Conservation (phyloP, 2,113 vertebrate genomes). For the Scartelaos histophorus region DNA sequence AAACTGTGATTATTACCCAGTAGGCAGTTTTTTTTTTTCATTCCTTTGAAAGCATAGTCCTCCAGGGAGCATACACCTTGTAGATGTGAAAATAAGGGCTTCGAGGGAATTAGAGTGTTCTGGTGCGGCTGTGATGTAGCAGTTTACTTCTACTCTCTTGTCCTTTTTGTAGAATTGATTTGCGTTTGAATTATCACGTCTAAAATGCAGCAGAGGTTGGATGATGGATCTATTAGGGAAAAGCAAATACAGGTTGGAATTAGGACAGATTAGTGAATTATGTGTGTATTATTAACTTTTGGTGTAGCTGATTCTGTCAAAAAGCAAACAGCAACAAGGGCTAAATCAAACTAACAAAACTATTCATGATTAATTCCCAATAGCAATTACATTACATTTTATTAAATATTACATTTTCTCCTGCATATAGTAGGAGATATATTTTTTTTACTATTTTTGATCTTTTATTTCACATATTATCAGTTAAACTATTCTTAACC, state of each 20-base stretch:
- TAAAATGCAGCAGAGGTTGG: background rate
- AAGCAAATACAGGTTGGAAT: no score
- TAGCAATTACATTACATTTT: background rate
- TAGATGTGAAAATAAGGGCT: slow-evolving; percentile 10
- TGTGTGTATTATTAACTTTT: background rate
- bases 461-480: background rate
- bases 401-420: slow-evolving; percentile 5
- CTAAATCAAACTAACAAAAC: no score
- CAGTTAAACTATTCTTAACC: background rate
- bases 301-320: no score
- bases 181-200: background rate
- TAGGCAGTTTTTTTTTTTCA: slow-evolving; percentile 27
- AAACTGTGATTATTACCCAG: slow-evolving; percentile 66
- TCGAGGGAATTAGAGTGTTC: background rate
- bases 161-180: background rate
- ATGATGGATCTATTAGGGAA: no score
- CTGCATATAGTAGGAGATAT: background rate
- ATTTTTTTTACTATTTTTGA: no score
- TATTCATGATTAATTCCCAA: no score
- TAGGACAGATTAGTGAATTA: background rate
- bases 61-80: slow-evolving; percentile 25
- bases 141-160: background rate
- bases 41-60: slow-evolving; percentile 28
- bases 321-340: no score
- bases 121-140: background rate